Conservation (phyloP, 30 jellyfish, hydroid and myxozoan genomes). For the Catostylus mosaicus region DNA sequence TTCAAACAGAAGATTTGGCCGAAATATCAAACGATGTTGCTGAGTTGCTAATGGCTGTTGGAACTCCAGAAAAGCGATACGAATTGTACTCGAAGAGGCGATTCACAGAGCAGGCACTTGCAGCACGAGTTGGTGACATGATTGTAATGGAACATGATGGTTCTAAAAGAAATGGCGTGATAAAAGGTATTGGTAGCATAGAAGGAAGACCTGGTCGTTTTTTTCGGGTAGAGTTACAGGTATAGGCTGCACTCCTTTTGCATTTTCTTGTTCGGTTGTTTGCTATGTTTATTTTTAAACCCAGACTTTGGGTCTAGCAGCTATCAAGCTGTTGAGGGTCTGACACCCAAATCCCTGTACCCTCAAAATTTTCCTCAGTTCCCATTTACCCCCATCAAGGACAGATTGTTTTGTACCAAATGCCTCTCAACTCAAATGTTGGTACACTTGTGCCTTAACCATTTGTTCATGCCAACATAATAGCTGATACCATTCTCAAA, state of each 20-base stretch:
- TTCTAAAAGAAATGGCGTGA: neutral
- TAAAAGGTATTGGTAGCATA: neutral
- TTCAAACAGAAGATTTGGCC: slow-evolving; percentile 18
- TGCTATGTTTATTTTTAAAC: too few relatives aligned
- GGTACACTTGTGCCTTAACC: too few relatives aligned
- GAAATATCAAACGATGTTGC: slow-evolving; percentile 31
- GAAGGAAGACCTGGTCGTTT: neutral
- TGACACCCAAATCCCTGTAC: neutral
- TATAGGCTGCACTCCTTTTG: neutral
- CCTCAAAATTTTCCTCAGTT: too few relatives aligned
- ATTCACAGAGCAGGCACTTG: slow-evolving; percentile 29
- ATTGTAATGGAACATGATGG: slow-evolving; percentile 21
- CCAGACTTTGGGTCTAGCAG: neutral
- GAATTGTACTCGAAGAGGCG: slow-evolving; percentile 30
- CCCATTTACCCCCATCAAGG: too few relatives aligned
- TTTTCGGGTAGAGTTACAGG: neutral
- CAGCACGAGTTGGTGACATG: slow-evolving; percentile 1
- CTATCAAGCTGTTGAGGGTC: neutral
- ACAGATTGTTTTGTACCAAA: too few relatives aligned
- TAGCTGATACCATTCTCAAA: too few relatives aligned
- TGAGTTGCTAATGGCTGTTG: slow-evolving; percentile 45
- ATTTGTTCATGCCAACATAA: too few relatives aligned
- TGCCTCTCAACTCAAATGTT: too few relatives aligned
- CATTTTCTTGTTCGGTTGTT: too few relatives aligned
- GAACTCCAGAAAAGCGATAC: slow-evolving; percentile 24